phyloP scores from a whole-genome alignment of 2,113 vertebrate genomes.

The Gallinago undulata region DNA sequence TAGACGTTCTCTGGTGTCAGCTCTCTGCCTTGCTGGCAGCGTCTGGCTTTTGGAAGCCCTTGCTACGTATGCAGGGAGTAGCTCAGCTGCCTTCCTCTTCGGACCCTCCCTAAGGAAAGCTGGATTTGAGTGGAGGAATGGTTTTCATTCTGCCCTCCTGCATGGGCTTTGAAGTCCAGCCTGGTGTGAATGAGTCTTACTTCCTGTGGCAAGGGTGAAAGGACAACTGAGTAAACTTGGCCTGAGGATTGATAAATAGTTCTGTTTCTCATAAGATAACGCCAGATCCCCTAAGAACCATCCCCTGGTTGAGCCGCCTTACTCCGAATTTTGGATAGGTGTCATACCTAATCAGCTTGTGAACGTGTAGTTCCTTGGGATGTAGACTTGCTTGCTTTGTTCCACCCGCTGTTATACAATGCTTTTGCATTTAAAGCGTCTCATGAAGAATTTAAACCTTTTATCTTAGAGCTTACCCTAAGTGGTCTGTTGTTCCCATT shows the following conservation, averaged over 20 bases:
- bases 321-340: neutral
- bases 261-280: neutral
- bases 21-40: conserved; percentile 22
- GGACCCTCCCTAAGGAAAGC: conserved; percentile 24
- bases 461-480: neutral
- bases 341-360: neutral
- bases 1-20: conserved; percentile 14
- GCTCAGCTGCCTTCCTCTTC: conserved; percentile 42
- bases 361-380: neutral
- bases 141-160: conserved; percentile 45
- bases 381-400: neutral
- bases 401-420: neutral
- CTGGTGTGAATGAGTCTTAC: neutral
- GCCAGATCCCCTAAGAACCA: neutral
- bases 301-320: neutral
- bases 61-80: neutral
- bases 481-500: neutral
- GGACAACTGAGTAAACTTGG: conserved; percentile 47
- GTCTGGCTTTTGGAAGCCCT: conserved; percentile 20
- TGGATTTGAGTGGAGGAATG: neutral
- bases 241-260: neutral
- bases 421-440: neutral
- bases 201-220: conserved; percentile 46
- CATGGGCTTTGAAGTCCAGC: neutral
- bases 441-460: neutral